Percentiles rank a stretch among this genome's conserved stretches.
phyloP scores from a whole-genome alignment of 2,888 invertebrate genomes.

The Tyria jacobaeae region DNA sequence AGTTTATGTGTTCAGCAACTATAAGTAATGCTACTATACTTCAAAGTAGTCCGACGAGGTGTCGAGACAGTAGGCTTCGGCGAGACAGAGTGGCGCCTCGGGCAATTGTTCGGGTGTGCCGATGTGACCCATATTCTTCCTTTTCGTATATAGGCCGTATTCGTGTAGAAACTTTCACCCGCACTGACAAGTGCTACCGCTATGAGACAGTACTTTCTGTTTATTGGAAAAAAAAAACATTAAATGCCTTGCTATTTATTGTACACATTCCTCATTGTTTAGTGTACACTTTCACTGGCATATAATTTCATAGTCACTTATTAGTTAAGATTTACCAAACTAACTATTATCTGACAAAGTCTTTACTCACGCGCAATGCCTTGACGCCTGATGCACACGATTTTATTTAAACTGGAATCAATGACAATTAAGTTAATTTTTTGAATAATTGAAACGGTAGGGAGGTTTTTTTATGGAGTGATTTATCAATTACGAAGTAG shows the following conservation, averaged over 20 bases:
- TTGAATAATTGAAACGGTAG: no score
- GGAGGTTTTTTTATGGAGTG: no score
- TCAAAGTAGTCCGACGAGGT: conserved; percentile 24
- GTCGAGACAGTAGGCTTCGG: conserved; percentile 38
- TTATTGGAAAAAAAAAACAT: conserved; percentile 10
- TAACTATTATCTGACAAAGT: no score
- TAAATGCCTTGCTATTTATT: not conserved
- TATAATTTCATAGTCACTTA: no score
- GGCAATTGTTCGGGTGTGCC: conserved; percentile 46
- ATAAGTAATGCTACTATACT: conserved; percentile 26
- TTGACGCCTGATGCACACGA: no score
- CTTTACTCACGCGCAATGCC: no score
- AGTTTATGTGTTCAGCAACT: conserved; percentile 36
- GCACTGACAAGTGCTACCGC: conserved; percentile 28
- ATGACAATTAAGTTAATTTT: no score
- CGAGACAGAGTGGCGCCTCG: conserved; percentile 71
- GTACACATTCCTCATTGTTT: no score
- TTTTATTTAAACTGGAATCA: no score
- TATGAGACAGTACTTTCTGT: conserved; percentile 30
- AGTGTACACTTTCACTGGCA: no score
- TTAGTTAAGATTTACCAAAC: no score
- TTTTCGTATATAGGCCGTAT: conserved; percentile 41
- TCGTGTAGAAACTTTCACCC: conserved; percentile 40
- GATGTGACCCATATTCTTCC: conserved; percentile 52
- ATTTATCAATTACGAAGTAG: no score